A percentile compares a stretch with the other conserved stretches of the same genome.
Evolutionary conservation across 30 jellyfish, hydroid and myxozoan genomes (phyloP).

Genomic region (Aurelia aurita): DNA sequence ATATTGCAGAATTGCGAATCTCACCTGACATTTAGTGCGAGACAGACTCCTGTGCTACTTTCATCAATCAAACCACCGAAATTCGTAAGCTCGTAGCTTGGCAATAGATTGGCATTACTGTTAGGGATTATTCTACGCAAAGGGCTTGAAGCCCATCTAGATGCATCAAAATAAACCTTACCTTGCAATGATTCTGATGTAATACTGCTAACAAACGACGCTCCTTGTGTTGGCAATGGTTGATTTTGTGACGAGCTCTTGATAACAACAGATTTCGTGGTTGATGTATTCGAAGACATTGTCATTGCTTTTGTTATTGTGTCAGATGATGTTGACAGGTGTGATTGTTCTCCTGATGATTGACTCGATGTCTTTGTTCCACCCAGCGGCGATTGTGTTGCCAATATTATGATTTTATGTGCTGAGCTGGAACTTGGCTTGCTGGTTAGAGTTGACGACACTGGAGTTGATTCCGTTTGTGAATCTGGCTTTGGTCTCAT

Average conservation of each 20-base stretch:
- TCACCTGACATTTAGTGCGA: no score
- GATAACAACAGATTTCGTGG: conserved; percentile 45
- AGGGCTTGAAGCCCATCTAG: neutral
- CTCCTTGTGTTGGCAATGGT: conserved; percentile 61
- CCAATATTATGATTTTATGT: conserved; percentile 80
- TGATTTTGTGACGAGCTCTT: conserved; percentile 53
- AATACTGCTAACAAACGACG: conserved; percentile 88
- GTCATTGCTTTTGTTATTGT: conserved; percentile 22
- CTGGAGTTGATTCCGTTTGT: conserved; percentile 11
- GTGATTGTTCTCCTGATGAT: conserved; percentile 11
- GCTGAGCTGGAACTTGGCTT: conserved; percentile 27
- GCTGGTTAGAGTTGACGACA: neutral
- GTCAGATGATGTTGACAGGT: conserved; percentile 10
- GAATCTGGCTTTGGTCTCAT: neutral
- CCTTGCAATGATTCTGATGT: conserved; percentile 91
- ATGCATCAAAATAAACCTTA: neutral
- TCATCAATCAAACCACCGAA: no score
- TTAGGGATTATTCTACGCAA: no score
- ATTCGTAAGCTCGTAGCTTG: no score
- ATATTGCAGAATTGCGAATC: no score
- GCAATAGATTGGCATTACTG: no score
- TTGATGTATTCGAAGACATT: conserved; percentile 26
- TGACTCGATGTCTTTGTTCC: neutral
- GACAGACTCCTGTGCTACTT: no score
- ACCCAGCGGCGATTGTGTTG: conserved; percentile 69